Percentiles rank a stretch among this genome's conserved stretches.
phyloP scores from a whole-genome alignment of 2,888 invertebrate species.

The Labia minor region DNA sequence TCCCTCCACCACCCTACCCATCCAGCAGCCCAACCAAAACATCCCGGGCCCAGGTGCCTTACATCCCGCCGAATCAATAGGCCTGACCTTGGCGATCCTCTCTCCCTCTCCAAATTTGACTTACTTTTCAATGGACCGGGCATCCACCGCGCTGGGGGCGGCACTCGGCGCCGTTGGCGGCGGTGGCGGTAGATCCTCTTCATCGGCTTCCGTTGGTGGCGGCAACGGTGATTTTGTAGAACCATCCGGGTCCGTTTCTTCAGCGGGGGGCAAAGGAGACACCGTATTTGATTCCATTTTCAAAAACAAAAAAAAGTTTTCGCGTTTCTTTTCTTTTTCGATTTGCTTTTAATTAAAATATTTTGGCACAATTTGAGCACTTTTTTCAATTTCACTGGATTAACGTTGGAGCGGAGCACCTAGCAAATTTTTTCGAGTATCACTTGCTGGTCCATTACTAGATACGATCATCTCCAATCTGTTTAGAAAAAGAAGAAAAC shows the following conservation, averaged over 20 bases:
- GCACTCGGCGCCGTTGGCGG: background rate
- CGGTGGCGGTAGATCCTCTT: background rate
- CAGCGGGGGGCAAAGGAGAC: background rate
- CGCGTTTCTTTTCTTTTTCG: too few species aligned
- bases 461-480: background rate
- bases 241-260: background rate
- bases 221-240: background rate
- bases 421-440: background rate
- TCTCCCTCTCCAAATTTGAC: background rate
- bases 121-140: slow-evolving; percentile 8
- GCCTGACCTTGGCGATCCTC: background rate
- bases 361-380: slow-evolving; percentile 1
- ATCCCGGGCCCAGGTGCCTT: background rate
- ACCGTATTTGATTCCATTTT: background rate
- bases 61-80: background rate
- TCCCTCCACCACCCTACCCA: too few species aligned
- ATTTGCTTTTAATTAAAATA: background rate
- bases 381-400: background rate
- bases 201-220: background rate
- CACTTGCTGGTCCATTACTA: background rate
- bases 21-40: too few species aligned
- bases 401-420: too few species aligned
- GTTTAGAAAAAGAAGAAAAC: background rate
- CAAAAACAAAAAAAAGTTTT: too few species aligned
- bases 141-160: background rate